These are phyloP conservation scores for Miniopterus natalensis DNA, from an alignment of 2,113 vertebrate genomes.

Conservation along the genomic window DNA sequence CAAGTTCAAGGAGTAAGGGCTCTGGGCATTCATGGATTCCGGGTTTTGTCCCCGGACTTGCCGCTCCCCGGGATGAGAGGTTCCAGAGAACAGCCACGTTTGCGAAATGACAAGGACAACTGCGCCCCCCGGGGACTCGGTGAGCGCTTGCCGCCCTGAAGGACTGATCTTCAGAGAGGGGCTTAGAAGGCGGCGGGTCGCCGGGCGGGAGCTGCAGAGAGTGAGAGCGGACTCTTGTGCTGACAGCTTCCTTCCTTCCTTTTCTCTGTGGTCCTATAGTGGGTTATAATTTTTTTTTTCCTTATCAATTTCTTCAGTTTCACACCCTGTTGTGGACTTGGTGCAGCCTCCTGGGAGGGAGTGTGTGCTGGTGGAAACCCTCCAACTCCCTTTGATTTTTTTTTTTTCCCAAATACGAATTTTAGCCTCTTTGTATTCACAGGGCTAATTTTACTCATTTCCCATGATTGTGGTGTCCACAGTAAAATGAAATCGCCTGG, in stretches of 20 bases:
- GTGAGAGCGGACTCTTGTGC: constrained; percentile 74
- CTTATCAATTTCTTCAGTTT: constrained; percentile 67
- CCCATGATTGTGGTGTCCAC: constrained; percentile 59
- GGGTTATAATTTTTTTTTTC: background rate
- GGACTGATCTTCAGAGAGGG: constrained; percentile 75
- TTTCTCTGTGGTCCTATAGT: constrained; percentile 34
- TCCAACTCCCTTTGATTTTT: background rate
- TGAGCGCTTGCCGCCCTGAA: constrained; percentile 77
- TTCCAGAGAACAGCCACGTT: constrained; percentile 71
- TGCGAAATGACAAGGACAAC: constrained; percentile 78
- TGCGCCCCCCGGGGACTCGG: constrained; percentile 73
- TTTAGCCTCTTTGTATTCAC: constrained; percentile 59
- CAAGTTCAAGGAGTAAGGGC: constrained; percentile 65
- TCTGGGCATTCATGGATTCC: constrained; percentile 72
- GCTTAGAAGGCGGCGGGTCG: constrained; percentile 72
- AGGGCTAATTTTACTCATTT: constrained; percentile 63
- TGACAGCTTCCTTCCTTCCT: constrained; percentile 64
- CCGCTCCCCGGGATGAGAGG: constrained; percentile 65
- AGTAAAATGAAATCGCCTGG: constrained; percentile 55
- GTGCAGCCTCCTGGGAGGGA: constrained; percentile 20
- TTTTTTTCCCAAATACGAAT: constrained; percentile 9
- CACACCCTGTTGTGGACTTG: constrained; percentile 75
- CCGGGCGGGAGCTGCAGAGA: constrained; percentile 81
- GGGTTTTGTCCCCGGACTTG: constrained; percentile 72
- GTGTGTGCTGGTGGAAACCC: constrained; percentile 24